Evolutionary conservation across 2,797 vertebrate species (phyloP), one percentile per base, ranked within the genome.

Genomic region (Lemur catta): DNA sequence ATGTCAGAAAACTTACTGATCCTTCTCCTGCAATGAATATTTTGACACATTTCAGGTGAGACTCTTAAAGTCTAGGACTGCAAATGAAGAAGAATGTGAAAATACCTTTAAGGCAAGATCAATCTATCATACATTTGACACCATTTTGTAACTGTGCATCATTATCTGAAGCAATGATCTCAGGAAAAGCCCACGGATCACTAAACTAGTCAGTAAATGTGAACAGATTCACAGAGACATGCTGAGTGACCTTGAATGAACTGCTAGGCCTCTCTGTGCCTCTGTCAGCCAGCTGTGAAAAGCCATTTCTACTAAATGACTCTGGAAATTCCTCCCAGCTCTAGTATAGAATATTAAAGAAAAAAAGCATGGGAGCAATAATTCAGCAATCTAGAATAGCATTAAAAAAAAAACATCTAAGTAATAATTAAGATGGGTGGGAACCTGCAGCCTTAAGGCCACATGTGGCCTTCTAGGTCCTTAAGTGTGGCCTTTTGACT

Each of bases 101-200:
- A 79, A 18, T 43, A 15, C 38, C 18, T 65, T 93, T 71, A 87
- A 91, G 50, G 69, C 28, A 86, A 38, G 18, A 82, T 71, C 80
- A 55, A 46, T 80, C 43, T 46, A 63, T 76, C 93, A 90, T 30
- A 41, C 46, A 79, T 55, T 46, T 63, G 35, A 91, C 52, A 92
- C 17, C 30, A 41, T 76, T 75, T 87, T 88, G 46, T 72, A 71
- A 41, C 12, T 35, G 22, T 35, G 38, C 59, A 65, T 81, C 89
- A 85, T 97, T 96, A 93, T 81, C 89, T 94, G 86, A 94, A 84
- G 52, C 52, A 95, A 93, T 63, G 71, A 84, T 94, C 48, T 96
- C 38, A 71, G 57, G 50, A 84, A 84, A 88, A 88, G 48, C 20
- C 41, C 24, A 84, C 65, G 55, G 55, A 57, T 84, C 82, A 61